phyloP scores from a whole-genome alignment of 2,888 invertebrate species.

The Cephus sareptanus region DNA sequence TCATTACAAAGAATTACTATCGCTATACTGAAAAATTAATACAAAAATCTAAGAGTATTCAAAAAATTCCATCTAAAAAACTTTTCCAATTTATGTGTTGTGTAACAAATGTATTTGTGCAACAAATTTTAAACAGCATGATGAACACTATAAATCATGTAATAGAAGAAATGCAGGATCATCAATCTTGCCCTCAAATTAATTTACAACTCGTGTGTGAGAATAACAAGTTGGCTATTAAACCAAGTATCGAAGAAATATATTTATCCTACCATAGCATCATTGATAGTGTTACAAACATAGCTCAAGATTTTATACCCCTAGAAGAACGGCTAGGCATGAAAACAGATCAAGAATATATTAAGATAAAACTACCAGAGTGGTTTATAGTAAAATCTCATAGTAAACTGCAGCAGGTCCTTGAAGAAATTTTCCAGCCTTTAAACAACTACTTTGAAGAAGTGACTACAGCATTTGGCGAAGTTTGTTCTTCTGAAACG shows the following conservation, averaged over 20 bases:
- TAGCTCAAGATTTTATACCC: slow-evolving; percentile 72
- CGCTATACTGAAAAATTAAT: slow-evolving; percentile 60
- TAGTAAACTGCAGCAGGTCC: slow-evolving; percentile 34
- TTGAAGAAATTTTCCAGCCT: slow-evolving; percentile 40
- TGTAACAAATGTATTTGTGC: slow-evolving; percentile 67
- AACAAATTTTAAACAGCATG: slow-evolving; percentile 76
- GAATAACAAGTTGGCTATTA: slow-evolving; percentile 66
- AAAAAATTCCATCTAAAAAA: slow-evolving; percentile 46
- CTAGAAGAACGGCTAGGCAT: slow-evolving; percentile 68
- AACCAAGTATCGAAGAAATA: slow-evolving; percentile 72
- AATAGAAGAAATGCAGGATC: slow-evolving; percentile 69
- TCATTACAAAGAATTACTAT: slow-evolving; percentile 65
- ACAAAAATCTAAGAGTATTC: slow-evolving; percentile 25
- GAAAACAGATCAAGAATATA: slow-evolving; percentile 66
- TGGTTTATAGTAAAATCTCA: slow-evolving; percentile 65
- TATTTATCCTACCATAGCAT: slow-evolving; percentile 71
- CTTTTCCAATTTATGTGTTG: slow-evolving; percentile 62
- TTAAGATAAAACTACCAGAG: slow-evolving; percentile 72
- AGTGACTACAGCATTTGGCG: slow-evolving; percentile 43
- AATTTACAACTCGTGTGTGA: slow-evolving; percentile 71
- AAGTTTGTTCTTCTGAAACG: slow-evolving; percentile 35
- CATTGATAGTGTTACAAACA: slow-evolving; percentile 69
- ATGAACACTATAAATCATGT: slow-evolving; percentile 75
- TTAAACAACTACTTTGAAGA: slow-evolving; percentile 37
- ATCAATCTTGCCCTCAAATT: slow-evolving; percentile 72